phyloP scores from a whole-genome alignment of 2,797 vertebrate genomes.

The Neosalanx taihuensis region DNA sequence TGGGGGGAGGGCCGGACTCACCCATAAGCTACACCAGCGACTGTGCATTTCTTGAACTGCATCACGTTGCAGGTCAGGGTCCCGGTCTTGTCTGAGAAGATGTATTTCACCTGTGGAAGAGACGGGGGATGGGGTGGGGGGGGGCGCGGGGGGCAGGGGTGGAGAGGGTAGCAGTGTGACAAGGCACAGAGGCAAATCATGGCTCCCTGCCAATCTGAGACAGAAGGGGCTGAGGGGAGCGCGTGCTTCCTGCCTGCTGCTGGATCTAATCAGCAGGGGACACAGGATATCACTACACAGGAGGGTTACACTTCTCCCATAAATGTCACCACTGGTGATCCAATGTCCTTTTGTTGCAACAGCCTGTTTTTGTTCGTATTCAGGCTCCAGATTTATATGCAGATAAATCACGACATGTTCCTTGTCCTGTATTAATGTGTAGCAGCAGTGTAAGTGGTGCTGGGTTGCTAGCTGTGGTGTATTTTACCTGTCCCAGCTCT shows the following conservation, averaged over 20 bases:
- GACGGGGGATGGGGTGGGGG: not conserved
- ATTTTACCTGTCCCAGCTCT: slow-evolving; percentile 92
- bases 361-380: not conserved
- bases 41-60: slow-evolving; percentile 99
- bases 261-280: not conserved
- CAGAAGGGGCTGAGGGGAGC: not conserved
- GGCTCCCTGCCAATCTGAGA: slow-evolving; percentile 2
- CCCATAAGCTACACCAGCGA: slow-evolving; percentile 96
- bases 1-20: slow-evolving; percentile 52
- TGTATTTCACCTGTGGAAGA: slow-evolving; percentile 89
- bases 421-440: not conserved
- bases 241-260: not conserved
- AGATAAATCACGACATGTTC: not conserved
- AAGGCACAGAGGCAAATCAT: slow-evolving; percentile 2
- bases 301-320: not conserved
- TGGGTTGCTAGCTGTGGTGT: not conserved
- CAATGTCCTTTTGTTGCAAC: not conserved
- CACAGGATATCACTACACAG: not conserved
- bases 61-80: slow-evolving; percentile 98
- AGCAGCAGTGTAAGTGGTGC: not conserved
- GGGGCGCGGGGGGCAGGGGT: not conserved
- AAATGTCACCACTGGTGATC: not conserved
- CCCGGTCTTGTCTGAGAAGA: slow-evolving; percentile 99
- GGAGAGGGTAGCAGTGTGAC: not conserved
- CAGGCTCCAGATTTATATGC: not conserved